Base-by-base conservation (phyloP, 2,888 invertebrate species). In the Agonopterix arenella region DNA sequence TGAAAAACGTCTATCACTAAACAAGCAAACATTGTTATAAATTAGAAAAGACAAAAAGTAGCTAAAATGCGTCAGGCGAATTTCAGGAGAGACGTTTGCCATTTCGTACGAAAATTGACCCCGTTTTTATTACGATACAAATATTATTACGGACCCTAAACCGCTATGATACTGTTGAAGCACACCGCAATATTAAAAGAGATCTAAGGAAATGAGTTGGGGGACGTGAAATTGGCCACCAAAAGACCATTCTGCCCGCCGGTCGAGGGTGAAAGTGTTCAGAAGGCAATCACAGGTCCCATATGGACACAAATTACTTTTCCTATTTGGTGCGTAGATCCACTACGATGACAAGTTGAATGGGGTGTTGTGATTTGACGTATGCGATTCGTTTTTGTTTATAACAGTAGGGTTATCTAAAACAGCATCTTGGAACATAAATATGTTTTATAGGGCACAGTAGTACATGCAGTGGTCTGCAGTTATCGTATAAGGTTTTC, bases 241-340 rank as follows among this genome's bases (percentile, higher is more conserved):
- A 79, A 81, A 79, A 81, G 79, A 77, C 75, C 70, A 78, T 77
- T 75, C 66, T 62, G 63, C 59, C 60, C 64, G 58, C 61, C 61
- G 68, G 70, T 69, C 66, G 73, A 76, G 80, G 84, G 80, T 73
- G 72, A 62, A 65, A 76, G 77, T 78, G 73, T 79, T 84, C 76
- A 72, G 78, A 76, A 82, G 84, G 84, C 84, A 86, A 88, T 88
- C 85, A 84, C 80, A 64, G 79, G 78, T 80, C 84, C 86, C 89
- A 89, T 89, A 89, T 89, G 89, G 88, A 69, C 80, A 83, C 82
- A 84, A 85, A 88, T 89, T 86, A 86, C 84, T 84, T 88, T 83
- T 81, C 75, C 76, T 74, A 74, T 76, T 74, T 70, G 71, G 70
- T 68, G 59, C 66, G 60, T 71, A 76, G 73, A 80, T 78, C 71